Evolutionary conservation across 2,888 invertebrate genomes (phyloP).

Genomic region (Helobdella robusta): DNA sequence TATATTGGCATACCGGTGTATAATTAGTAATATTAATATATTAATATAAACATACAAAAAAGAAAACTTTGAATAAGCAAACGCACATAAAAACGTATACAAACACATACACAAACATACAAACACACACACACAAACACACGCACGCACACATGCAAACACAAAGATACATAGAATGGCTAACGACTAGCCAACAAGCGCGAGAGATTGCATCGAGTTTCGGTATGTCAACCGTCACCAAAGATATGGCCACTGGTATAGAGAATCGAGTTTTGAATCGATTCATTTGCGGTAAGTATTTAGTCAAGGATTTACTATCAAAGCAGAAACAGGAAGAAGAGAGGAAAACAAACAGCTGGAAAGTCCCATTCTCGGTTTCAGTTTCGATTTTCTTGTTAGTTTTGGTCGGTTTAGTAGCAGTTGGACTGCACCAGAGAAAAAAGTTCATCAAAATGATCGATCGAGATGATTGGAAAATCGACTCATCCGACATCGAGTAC

Average conservation of each 20-base stretch:
- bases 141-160: not conserved
- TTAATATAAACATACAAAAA: too few species aligned
- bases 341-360: slow-evolving; percentile 34
- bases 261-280: slow-evolving; percentile 29
- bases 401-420: slow-evolving; percentile 32
- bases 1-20: too few species aligned
- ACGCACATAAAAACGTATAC: not conserved
- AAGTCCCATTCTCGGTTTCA: slow-evolving; percentile 33
- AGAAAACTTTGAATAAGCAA: too few species aligned
- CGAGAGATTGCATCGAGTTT: slow-evolving; percentile 26
- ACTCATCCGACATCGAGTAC: slow-evolving; percentile 22
- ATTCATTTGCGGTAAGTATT: slow-evolving; percentile 37
- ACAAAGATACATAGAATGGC: slow-evolving; percentile 24
- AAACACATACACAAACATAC: not conserved
- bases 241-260: not conserved
- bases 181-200: slow-evolving; percentile 15
- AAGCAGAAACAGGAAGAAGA: slow-evolving; percentile 35
- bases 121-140: not conserved
- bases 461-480: slow-evolving; percentile 28
- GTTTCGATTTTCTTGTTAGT: slow-evolving; percentile 34
- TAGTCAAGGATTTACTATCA: slow-evolving; percentile 36
- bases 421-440: slow-evolving; percentile 36
- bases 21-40: too few species aligned
- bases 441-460: slow-evolving; percentile 36
- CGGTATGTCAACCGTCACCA: slow-evolving; percentile 24